Conservation (phyloP, 2,797 vertebrate genomes). For the Sparus aurata region DNA sequence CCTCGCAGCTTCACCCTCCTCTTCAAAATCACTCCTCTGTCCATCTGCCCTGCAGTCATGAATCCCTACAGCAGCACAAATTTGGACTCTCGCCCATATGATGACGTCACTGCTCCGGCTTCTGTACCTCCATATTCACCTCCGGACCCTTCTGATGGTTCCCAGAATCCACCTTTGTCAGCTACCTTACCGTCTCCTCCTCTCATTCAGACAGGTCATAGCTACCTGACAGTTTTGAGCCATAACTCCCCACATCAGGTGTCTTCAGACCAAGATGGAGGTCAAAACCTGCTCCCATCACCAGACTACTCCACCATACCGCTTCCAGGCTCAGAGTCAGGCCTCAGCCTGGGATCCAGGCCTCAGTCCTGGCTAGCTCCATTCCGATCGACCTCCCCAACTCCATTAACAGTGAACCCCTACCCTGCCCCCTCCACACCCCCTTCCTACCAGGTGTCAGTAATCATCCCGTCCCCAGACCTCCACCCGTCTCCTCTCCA, state of each 20-base stretch:
- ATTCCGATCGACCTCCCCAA: too few relatives aligned
- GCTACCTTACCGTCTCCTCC: not conserved
- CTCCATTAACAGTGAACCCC: conserved; percentile 6
- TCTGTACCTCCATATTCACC: not conserved
- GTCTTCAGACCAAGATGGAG: not conserved
- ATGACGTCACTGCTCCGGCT: not conserved
- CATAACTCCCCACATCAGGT: fast-evolving
- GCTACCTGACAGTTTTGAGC: not conserved
- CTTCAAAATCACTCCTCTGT: not conserved
- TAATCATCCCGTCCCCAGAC: conserved; percentile 47
- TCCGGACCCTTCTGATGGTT: not conserved
- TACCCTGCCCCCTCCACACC: not conserved
- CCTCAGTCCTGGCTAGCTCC: not conserved
- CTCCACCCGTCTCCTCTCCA: conserved; percentile 14
- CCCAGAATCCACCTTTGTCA: not conserved
- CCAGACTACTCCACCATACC: not conserved
- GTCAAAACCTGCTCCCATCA: not conserved
- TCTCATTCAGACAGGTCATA: conserved; percentile 13
- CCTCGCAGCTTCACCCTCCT: not conserved
- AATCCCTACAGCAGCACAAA: conserved; percentile 38
- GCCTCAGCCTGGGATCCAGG: not conserved
- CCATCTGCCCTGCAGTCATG: conserved; percentile 37
- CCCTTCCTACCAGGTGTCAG: conserved; percentile 30
- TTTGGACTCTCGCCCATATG: not conserved
- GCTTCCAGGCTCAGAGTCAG: not conserved